phyloP scores from a whole-genome alignment of 2,797 vertebrate genomes.

The Nyctalus aviator region DNA sequence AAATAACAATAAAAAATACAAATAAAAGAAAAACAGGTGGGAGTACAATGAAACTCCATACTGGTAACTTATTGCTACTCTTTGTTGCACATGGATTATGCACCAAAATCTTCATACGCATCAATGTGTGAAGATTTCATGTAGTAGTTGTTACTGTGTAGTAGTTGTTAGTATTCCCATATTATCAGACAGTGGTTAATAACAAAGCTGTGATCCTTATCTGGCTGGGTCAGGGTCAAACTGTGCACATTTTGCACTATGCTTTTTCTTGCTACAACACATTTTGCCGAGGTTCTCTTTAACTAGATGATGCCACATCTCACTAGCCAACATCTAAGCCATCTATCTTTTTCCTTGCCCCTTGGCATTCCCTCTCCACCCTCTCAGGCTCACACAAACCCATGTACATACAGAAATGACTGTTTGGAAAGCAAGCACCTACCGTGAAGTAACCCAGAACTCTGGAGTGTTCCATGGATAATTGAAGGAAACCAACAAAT shows the following conservation, averaged over 20 bases:
- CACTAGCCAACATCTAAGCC: neutral
- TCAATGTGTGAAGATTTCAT: neutral
- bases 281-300: slow-evolving; percentile 7
- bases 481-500: slow-evolving; percentile 82
- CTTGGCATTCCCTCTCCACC: neutral
- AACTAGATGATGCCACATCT: neutral
- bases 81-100: neutral
- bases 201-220: neutral
- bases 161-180: neutral
- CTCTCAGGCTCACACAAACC: slow-evolving; percentile 6
- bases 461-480: slow-evolving; percentile 64
- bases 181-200: neutral
- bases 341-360: slow-evolving; percentile 9
- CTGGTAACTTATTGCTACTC: neutral
- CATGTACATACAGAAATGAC: slow-evolving; percentile 67
- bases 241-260: neutral
- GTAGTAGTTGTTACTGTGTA: neutral
- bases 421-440: slow-evolving; percentile 76
- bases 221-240: neutral
- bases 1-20: neutral
- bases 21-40: neutral
- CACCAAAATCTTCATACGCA: neutral
- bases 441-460: slow-evolving; percentile 61
- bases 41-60: neutral
- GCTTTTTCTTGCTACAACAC: neutral